Percentiles rank a stretch among this genome's conserved stretches.
phyloP scores from a whole-genome alignment of 2,888 invertebrate genomes.

The Oasisia sp. region DNA sequence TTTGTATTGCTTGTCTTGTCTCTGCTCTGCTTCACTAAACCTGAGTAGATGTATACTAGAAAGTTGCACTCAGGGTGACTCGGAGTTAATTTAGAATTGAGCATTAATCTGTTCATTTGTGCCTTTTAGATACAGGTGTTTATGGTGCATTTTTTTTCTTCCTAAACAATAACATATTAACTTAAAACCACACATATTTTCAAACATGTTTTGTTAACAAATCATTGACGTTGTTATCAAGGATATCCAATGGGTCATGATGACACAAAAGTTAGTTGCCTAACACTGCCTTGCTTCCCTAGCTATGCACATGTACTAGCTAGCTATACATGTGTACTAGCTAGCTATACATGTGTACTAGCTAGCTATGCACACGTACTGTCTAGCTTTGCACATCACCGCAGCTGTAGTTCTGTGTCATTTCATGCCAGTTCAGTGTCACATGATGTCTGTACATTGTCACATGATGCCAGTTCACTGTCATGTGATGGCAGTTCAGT shows the following conservation, averaged over 20 bases:
- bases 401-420: too few relatives aligned
- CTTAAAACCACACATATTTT: not conserved
- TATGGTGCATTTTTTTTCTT: not conserved
- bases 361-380: too few relatives aligned
- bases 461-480: too few relatives aligned
- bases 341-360: too few relatives aligned
- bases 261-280: not conserved
- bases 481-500: too few relatives aligned
- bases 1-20: not conserved
- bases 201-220: not conserved
- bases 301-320: not conserved
- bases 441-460: too few relatives aligned
- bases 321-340: too few relatives aligned
- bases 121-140: not conserved
- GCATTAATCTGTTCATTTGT: not conserved
- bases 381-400: too few relatives aligned
- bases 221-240: not conserved
- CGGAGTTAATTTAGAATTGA: not conserved
- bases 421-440: too few relatives aligned
- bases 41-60: not conserved
- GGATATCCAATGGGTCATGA: not conserved
- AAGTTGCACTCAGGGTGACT: not conserved
- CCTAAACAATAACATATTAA: not conserved
- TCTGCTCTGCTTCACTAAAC: slow-evolving; percentile 12
- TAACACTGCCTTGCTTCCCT: not conserved